Evolutionary conservation across 2,113 vertebrate genomes (phyloP).

Genomic region (Tragelaphus imberbis): DNA sequence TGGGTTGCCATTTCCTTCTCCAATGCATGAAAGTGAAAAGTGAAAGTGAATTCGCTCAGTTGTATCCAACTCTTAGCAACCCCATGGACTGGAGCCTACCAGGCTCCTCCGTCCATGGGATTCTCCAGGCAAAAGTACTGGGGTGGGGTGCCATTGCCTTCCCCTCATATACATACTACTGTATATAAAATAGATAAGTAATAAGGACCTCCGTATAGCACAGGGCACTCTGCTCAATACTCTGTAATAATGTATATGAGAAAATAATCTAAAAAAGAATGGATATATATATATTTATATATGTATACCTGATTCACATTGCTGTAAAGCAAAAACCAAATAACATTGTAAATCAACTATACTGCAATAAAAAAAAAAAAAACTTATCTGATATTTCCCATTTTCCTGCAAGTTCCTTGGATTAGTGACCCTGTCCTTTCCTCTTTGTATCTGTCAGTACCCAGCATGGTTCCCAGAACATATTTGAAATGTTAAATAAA

Average conservation of each 20-base stretch:
- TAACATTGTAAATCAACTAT: background rate
- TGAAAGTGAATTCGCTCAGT: too few relatives aligned
- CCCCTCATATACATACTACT: background rate
- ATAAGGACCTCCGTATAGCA: background rate
- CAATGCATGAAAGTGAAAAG: too few relatives aligned
- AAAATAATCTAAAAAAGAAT: background rate
- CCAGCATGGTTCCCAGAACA: background rate
- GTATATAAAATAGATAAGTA: background rate
- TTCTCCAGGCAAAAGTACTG: too few relatives aligned
- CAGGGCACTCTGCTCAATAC: background rate
- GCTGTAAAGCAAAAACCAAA: background rate
- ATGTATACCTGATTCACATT: background rate
- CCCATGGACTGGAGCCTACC: too few relatives aligned
- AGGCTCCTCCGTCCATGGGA: too few relatives aligned
- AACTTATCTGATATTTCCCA: background rate
- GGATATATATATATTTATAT: background rate
- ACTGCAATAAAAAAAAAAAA: background rate
- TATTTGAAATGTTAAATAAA: background rate
- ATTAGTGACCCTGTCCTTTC: background rate
- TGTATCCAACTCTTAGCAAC: too few relatives aligned
- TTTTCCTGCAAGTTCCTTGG: background rate
- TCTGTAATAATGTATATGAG: background rate
- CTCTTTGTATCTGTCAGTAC: background rate
- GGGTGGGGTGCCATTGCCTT: too few relatives aligned
- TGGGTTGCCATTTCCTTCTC: too few relatives aligned